Percentiles rank a stretch among this genome's conserved stretches.
phyloP scores from a whole-genome alignment of 2,888 invertebrate species.

The Amphimallon solstitiale region DNA sequence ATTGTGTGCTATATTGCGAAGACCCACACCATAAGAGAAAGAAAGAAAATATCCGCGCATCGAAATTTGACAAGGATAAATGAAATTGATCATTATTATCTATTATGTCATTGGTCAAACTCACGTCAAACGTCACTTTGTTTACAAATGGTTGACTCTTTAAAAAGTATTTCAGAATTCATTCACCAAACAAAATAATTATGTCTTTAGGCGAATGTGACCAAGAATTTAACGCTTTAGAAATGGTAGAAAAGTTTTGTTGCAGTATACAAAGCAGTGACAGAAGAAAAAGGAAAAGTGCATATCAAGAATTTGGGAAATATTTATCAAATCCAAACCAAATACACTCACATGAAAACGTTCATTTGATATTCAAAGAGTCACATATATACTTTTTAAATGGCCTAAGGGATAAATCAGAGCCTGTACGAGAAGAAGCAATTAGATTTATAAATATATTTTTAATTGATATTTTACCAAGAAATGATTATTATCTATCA shows the following conservation, averaged over 20 bases:
- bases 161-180: constrained; percentile 7
- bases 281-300: constrained; percentile 68
- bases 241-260: constrained; percentile 53
- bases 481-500: constrained; percentile 78
- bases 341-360: constrained; percentile 60
- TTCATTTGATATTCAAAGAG: constrained; percentile 60
- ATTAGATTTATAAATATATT: constrained; percentile 69
- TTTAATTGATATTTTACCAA: constrained; percentile 66
- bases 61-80: too few relatives aligned
- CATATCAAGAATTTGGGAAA: constrained; percentile 67
- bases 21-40: too few relatives aligned
- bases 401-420: constrained; percentile 68
- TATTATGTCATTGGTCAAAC: too few relatives aligned
- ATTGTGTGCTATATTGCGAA: too few relatives aligned
- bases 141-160: constrained; percentile 48
- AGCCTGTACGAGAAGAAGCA: constrained; percentile 71
- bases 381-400: constrained; percentile 63
- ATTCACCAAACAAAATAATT: constrained; percentile 16
- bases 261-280: constrained; percentile 69
- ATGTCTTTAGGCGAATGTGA: constrained; percentile 35
- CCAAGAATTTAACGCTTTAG: constrained; percentile 7
- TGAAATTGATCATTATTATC: too few relatives aligned
- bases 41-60: too few relatives aligned
- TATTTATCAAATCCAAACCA: constrained; percentile 62
- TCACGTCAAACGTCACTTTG: constrained; percentile 43